Conservation (phyloP, 35 echinoderm and acorn worm species). For the Patiria miniata region DNA sequence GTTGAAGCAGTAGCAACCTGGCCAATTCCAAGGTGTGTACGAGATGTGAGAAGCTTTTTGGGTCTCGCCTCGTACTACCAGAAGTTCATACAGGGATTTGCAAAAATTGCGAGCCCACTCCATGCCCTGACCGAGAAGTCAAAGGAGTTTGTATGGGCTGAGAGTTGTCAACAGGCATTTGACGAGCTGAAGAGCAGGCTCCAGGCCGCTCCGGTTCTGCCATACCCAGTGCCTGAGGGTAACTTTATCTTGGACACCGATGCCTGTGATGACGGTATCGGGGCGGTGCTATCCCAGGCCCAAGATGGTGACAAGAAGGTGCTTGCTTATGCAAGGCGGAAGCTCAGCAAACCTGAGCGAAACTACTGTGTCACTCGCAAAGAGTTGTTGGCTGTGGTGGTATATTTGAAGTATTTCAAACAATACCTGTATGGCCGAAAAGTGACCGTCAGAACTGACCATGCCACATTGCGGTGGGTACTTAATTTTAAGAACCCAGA, state of each 20-base stretch:
- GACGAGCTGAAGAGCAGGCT: constrained; percentile 35
- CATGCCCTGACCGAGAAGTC: constrained; percentile 33
- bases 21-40: not conserved
- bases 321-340: constrained; percentile 40
- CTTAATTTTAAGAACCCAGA: constrained; percentile 40
- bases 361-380: constrained; percentile 52
- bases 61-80: constrained; percentile 58
- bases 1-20: constrained; percentile 38
- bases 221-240: constrained; percentile 32
- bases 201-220: constrained; percentile 37
- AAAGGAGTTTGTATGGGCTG: constrained; percentile 32
- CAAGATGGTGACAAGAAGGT: constrained; percentile 63
- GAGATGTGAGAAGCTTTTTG: constrained; percentile 56
- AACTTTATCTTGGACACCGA: constrained; percentile 54
- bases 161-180: constrained; percentile 29
- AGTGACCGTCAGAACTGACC: constrained; percentile 59
- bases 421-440: constrained; percentile 50
- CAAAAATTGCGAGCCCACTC: constrained; percentile 47
- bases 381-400: constrained; percentile 56
- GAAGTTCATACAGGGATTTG: constrained; percentile 39
- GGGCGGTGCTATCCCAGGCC: constrained; percentile 55
- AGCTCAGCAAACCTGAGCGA: constrained; percentile 33
- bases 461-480: constrained; percentile 49
- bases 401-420: constrained; percentile 48
- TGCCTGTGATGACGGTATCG: constrained; percentile 39